Evolutionary conservation across 2,888 invertebrate genomes (phyloP), one percentile per base, ranked within the genome.

Genomic region (Brenthis daphne): DNA sequence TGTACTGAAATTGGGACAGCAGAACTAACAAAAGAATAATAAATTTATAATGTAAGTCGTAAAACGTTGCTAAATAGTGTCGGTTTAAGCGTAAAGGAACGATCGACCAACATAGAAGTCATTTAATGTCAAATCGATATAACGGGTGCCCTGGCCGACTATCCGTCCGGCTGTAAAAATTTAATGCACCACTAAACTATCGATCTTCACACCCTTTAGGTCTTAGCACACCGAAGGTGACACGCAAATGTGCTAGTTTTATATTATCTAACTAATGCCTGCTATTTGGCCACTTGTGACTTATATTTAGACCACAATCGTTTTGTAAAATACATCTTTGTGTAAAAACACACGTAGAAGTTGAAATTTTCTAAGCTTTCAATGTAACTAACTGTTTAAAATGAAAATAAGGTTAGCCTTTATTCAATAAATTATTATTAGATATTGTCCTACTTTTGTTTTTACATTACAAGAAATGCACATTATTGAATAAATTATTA

Each of bases 141-240:
- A 76, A 79, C 73, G 71, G 75, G 75, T 69, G 76, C 72, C 73
- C 72, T 74, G 77, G 75, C 68, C 78, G 80, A 73, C 79, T 73
- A 77, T 79, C 75, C 82, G 77, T 73, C 77, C 77, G 79, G 77
- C 81, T 82, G 85, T 86, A 85, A 86, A 85, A 83, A 81, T 80
- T 82, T 83, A 82, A 86, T 85, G 85, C 82, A 74, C 79, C 75
- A 77, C 70, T 80, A 78, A 79, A 77, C 77, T 82, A 86, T 84
- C 82, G 85, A 85, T 84, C 78, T 67, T 65, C 64, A 57, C 64
- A 69, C 63, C 67, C 67, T 68, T 75, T 64, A 47, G 54, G 43
- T 64, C 54, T 65, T 64, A 50, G 53, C 68, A 68, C 37, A 60
- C 33, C 20, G 24, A 50, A n/a, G 37, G 51, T 63, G 51, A 20